Conservation (phyloP, 2,888 invertebrate species). For the Ormyrus rosae region DNA sequence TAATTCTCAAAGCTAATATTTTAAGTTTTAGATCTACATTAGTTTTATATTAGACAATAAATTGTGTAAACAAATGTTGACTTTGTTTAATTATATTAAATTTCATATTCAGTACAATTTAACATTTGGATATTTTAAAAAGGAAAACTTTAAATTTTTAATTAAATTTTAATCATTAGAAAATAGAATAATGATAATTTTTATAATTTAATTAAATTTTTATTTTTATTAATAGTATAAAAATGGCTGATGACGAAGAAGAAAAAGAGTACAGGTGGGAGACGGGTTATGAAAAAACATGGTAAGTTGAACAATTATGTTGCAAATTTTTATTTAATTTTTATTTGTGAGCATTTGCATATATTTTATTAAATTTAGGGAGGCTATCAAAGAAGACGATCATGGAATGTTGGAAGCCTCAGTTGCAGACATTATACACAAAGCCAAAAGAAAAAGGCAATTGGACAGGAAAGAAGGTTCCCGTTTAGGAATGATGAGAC, state of each 20-base stretch:
- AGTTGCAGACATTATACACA: slow-evolving; percentile 93
- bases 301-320: slow-evolving; percentile 77
- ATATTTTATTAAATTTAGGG: slow-evolving; percentile 79
- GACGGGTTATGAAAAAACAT: slow-evolving; percentile 96
- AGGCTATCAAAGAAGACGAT: slow-evolving; percentile 97
- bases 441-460: slow-evolving; percentile 88
- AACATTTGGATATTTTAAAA: too few species aligned
- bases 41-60: too few species aligned
- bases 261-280: slow-evolving; percentile 95
- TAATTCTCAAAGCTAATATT: too few species aligned
- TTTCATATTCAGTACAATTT: too few species aligned
- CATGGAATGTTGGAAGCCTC: slow-evolving; percentile 93
- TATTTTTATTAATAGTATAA: slow-evolving; percentile 16
- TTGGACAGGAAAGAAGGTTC: slow-evolving; percentile 85
- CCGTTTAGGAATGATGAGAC: slow-evolving; percentile 98
- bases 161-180: too few species aligned
- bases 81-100: too few species aligned
- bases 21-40: too few species aligned
- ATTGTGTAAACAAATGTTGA: too few species aligned
- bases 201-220: background rate
- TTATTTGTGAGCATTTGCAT: background rate
- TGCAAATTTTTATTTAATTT: slow-evolving; percentile 4
- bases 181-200: too few species aligned
- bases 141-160: too few species aligned
- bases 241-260: slow-evolving; percentile 87